Conservation (phyloP, 2,797 vertebrate genomes). For the Rhinoraja longicauda region DNA sequence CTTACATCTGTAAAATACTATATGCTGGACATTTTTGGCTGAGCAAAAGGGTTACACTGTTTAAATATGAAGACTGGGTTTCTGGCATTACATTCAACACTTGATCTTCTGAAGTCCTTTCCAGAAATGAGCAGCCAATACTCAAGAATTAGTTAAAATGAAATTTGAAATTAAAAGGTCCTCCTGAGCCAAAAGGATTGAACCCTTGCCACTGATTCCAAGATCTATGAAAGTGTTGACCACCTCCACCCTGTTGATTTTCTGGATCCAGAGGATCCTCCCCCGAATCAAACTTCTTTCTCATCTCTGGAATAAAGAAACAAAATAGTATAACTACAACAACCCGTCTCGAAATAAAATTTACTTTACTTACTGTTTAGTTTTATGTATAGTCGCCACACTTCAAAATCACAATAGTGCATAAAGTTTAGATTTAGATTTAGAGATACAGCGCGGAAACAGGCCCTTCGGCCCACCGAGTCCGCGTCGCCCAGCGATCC, state of each 20-base stretch:
- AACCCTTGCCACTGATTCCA: conserved; percentile 87
- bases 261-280: conserved; percentile 92
- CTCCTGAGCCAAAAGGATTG: conserved; percentile 87
- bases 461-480: too few relatives aligned
- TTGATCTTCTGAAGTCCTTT: conserved; percentile 20
- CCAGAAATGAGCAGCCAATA: conserved; percentile 44
- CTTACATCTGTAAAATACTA: conserved; percentile 9
- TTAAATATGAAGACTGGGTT: neutral
- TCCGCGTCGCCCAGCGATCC: too few relatives aligned
- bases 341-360: neutral
- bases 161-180: conserved; percentile 94
- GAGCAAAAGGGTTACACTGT: conserved; percentile 14
- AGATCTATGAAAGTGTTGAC: conserved; percentile 72
- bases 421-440: too few relatives aligned
- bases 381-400: neutral
- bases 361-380: neutral
- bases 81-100: conserved; percentile 20
- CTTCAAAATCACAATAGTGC: neutral
- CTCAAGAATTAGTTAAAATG: conserved; percentile 71
- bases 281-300: conserved; percentile 86
- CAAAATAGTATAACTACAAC: neutral
- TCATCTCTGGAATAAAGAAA: conserved; percentile 68
- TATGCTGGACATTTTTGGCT: conserved; percentile 36
- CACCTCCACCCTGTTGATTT: conserved; percentile 79
- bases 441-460: too few relatives aligned